phyloP scores from a whole-genome alignment of 2,113 vertebrate genomes.

The Motacilla tschutschensis region DNA sequence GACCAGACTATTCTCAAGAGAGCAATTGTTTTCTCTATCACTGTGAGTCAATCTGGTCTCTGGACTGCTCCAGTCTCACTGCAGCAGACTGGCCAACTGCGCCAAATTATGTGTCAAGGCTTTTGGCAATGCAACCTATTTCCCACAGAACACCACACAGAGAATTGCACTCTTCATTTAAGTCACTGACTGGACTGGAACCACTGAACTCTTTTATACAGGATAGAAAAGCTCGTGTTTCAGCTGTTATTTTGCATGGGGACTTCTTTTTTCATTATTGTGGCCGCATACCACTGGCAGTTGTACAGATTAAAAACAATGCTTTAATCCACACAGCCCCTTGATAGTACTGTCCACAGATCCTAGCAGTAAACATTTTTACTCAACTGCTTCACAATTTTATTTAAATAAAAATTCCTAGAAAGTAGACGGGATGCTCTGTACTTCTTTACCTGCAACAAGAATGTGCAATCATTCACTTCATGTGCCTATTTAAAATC shows the following conservation, averaged over 20 bases:
- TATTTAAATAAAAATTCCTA: background rate
- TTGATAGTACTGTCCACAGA: background rate
- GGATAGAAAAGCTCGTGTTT: background rate
- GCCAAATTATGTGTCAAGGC: slow-evolving; percentile 12
- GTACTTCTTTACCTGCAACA: background rate
- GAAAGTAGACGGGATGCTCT: background rate
- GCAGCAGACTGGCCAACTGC: background rate
- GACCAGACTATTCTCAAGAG: background rate
- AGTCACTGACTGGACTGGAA: background rate
- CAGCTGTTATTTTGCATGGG: background rate
- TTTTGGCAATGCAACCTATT: slow-evolving; percentile 29
- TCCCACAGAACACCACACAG: slow-evolving; percentile 8
- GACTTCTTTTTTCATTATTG: background rate
- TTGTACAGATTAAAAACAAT: background rate
- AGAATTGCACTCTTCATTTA: slow-evolving; percentile 10
- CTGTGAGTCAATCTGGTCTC: background rate
- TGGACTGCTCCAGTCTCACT: background rate
- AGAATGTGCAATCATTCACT: background rate
- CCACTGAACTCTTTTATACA: background rate
- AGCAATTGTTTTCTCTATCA: background rate
- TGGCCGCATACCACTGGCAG: background rate
- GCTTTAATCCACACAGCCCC: background rate
- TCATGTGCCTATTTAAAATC: background rate
- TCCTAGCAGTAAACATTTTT: background rate
- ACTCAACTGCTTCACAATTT: background rate